phyloP scores from a whole-genome alignment of 2,888 invertebrate genomes.

The Ischnura elegans region DNA sequence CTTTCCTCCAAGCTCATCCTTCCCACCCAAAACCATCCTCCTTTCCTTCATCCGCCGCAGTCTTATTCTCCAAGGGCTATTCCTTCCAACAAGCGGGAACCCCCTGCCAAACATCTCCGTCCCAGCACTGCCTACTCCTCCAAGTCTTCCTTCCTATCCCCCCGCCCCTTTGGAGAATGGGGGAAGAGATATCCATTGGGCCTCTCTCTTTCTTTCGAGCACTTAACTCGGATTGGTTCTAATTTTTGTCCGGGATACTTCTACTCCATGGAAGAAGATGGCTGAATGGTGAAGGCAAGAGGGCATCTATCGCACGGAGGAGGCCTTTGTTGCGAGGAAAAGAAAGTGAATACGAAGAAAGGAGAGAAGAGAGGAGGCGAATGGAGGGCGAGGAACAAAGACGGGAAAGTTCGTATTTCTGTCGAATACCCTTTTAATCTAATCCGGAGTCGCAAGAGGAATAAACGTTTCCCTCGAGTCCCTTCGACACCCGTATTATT shows the following conservation, averaged over 20 bases:
- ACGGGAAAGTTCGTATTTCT: not conserved
- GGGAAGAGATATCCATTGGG: not conserved
- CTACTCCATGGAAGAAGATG: not conserved
- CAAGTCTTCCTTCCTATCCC: not conserved
- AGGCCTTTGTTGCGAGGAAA: not conserved
- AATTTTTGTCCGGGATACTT: conserved; percentile 24
- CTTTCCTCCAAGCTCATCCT: not conserved
- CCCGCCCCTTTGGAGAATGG: conserved; percentile 13
- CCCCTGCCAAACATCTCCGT: not conserved
- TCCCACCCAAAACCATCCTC: not conserved
- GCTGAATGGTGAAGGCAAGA: not conserved
- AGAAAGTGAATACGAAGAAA: not conserved
- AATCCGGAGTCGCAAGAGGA: not conserved
- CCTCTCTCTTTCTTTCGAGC: conserved; percentile 51
- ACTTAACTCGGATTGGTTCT: conserved; percentile 63
- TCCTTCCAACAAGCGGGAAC: not conserved
- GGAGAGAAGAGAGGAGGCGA: not conserved
- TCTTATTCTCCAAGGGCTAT: not conserved
- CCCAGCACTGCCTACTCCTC: not conserved
- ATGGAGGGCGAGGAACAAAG: not conserved
- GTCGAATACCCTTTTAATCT: conserved; percentile 11
- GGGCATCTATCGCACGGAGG: not conserved
- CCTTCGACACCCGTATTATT: not conserved
- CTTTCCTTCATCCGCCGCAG: not conserved
- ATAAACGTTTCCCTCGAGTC: not conserved